Conservation (phyloP, 2,888 invertebrate genomes). For the Elegia similella region DNA sequence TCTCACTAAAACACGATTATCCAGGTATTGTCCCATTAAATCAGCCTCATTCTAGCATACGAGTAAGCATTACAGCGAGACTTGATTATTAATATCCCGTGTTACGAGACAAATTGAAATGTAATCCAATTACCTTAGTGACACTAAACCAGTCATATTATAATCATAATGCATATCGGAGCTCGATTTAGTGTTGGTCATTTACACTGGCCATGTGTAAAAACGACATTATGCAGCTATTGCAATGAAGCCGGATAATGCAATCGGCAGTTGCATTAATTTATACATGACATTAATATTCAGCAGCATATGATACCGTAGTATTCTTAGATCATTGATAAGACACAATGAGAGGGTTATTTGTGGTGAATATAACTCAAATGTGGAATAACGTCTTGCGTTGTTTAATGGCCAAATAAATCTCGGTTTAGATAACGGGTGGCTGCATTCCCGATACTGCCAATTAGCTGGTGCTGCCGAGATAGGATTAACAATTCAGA, state of each 20-base stretch:
- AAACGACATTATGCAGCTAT: not conserved
- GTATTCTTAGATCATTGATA: conserved; percentile 4
- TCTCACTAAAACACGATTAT: too few species aligned
- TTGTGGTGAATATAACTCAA: not conserved
- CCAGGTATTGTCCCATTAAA: too few species aligned
- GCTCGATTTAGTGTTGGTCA: not conserved
- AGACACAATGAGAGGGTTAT: not conserved
- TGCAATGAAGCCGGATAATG: not conserved
- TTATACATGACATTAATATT: not conserved
- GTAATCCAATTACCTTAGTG: not conserved
- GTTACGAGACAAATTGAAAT: not conserved
- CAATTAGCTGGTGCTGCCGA: conserved; percentile 61
- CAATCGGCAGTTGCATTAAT: not conserved
- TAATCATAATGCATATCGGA: not conserved
- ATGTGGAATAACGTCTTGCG: conserved; percentile 23
- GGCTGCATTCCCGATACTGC: conserved; percentile 47
- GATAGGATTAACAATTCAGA: conserved; percentile 71
- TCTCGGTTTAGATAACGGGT: conserved; percentile 43
- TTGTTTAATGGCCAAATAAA: conserved; percentile 58
- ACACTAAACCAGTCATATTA: not conserved
- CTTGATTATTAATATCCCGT: not conserved
- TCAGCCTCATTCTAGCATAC: too few species aligned
- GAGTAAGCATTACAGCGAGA: too few species aligned
- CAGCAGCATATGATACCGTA: not conserved
- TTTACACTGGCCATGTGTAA: not conserved